Percentiles rank a stretch among this genome's conserved stretches.
Evolutionary conservation across 2,113 vertebrate species (phyloP).

Genomic region (Hemicordylus capensis): DNA sequence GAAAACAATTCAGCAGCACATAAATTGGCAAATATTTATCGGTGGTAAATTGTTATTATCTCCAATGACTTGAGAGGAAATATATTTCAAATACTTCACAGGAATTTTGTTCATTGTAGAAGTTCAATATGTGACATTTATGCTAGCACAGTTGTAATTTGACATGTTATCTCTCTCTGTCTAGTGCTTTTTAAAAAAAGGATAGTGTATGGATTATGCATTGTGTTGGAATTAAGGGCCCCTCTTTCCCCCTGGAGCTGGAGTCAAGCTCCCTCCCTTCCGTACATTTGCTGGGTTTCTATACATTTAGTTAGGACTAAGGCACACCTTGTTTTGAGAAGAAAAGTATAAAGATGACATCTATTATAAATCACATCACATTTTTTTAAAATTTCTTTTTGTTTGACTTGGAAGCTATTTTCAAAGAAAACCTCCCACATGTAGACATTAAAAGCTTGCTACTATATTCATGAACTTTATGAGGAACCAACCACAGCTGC

Average conservation of each 20-base stretch:
- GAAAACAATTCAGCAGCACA: not conserved
- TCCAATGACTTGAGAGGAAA: slow-evolving; percentile 1
- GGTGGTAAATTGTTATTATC: slow-evolving; percentile 46
- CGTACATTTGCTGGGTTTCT: slow-evolving; percentile 5
- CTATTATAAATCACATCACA: slow-evolving; percentile 32
- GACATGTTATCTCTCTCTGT: not conserved
- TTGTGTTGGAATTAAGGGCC: not conserved
- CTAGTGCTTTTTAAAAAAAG: not conserved
- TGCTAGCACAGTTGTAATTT: not conserved
- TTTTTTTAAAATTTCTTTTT: not conserved
- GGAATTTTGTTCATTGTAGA: not conserved
- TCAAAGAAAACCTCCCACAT: slow-evolving; percentile 19
- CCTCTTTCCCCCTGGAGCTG: rapidly evolving
- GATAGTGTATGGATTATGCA: not conserved
- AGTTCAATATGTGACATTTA: not conserved
- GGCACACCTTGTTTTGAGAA: not conserved
- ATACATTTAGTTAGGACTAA: not conserved
- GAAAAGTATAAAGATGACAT: slow-evolving; percentile 29
- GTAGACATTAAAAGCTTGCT: slow-evolving; percentile 39
- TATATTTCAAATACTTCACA: slow-evolving; percentile 19
- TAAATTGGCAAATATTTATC: slow-evolving; percentile 12
- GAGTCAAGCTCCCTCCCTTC: not conserved
- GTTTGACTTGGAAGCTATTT: slow-evolving; percentile 42
- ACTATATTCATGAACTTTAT: slow-evolving; percentile 36
- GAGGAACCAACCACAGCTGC: slow-evolving; percentile 35